Evolutionary conservation across 1,140 invertebrate genomes (phyloP), one percentile per base, ranked within the genome.

Genomic region (Neodiprion lecontei): DNA sequence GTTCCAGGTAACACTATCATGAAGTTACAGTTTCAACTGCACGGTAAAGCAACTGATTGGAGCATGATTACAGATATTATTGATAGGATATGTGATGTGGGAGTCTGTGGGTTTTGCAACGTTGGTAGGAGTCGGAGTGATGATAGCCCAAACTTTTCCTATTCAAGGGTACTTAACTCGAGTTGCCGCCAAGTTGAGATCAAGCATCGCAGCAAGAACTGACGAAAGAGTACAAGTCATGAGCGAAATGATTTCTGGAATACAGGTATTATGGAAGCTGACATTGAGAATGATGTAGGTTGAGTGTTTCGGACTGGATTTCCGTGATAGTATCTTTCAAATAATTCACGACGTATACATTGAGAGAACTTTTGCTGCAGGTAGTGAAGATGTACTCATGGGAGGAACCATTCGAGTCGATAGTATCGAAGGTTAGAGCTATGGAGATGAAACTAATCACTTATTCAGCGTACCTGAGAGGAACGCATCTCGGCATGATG

Each of bases 351-450:
- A 40, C 5, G 28, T 40, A 40, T 40, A 3, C 28, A 40, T 40
- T 3, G 28, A 40, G 28, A 3, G 28, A 40, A 40, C 5, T 40
- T 40, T 40, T 40, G 0, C n/a, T 61, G 76, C 79, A 93, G 88
- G 90, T 91, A 0, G 93, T 96, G 21, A 96, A 96, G 88, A 95
- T 96, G 93, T 95, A 94, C 78, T 91, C 92, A 1, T 95, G 94
- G 94, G 94, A 95, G 79, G 91, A 90, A 74, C 92, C 93, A 5
- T 94, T 94, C 73, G 89, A 90, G 72, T 88, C 88, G 40, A 87
- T 92, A 0, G 89, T 93, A 0, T 86, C 88, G 9, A 72, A 80
- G 9, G 89, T 89, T 5, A 83, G 94, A 75, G 87, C 88, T 11
- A 82, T 89, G 23, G 95, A 96, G 87, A 92, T 96, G 48, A 86